These are phyloP conservation scores for Craniophora ligustri DNA, from an alignment of 2,888 invertebrate genomes.

Conservation along the genomic window DNA sequence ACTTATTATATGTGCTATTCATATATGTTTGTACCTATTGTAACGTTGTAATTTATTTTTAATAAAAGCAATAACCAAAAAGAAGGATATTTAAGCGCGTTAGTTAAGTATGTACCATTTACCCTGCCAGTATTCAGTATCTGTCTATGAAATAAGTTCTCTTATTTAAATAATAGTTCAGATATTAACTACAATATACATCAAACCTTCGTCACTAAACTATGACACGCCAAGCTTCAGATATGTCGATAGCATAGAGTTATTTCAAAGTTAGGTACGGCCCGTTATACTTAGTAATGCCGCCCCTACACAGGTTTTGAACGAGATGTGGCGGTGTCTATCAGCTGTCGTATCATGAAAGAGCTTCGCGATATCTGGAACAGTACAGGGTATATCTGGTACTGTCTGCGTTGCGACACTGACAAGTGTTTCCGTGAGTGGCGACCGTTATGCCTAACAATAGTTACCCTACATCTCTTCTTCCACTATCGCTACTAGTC, in stretches of 20 bases:
- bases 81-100: neutral
- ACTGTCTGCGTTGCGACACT: constrained; percentile 72
- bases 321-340: constrained; percentile 35
- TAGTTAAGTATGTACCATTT: neutral
- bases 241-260: constrained; percentile 25
- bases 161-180: neutral
- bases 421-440: constrained; percentile 85
- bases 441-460: constrained; percentile 80
- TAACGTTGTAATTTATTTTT: neutral
- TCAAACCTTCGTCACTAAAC: constrained; percentile 36
- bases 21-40: too few relatives aligned
- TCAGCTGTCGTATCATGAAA: constrained; percentile 58
- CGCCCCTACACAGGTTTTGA: constrained; percentile 1
- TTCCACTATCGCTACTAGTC: constrained; percentile 75
- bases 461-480: constrained; percentile 75
- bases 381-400: constrained; percentile 64
- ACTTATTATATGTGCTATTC: too few relatives aligned
- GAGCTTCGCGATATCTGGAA: constrained; percentile 47
- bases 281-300: neutral
- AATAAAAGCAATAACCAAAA: neutral
- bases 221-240: constrained; percentile 23
- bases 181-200: neutral
- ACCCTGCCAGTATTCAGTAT: too few relatives aligned
- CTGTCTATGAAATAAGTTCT: too few relatives aligned
- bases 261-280: constrained; percentile 33